Evolutionary conservation across 2,888 invertebrate genomes (phyloP).

Genomic region (Cristatella mucedo): DNA sequence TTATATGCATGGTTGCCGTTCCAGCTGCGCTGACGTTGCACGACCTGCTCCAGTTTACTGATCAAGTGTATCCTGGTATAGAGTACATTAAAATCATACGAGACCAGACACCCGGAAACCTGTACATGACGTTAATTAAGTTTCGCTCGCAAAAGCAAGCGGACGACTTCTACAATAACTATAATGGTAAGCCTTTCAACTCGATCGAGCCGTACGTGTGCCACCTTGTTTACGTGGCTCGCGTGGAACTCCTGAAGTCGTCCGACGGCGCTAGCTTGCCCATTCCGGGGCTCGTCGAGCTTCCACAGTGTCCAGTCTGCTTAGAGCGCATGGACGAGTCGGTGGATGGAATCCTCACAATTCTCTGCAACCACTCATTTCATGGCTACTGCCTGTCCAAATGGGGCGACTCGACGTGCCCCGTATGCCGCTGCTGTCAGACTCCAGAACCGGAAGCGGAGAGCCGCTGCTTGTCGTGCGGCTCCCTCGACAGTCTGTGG

Average conservation of each 20-base stretch:
- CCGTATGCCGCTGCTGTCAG: constrained; percentile 80
- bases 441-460: constrained; percentile 60
- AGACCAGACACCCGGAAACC: constrained; percentile 70
- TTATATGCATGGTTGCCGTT: constrained; percentile 36
- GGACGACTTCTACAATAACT: constrained; percentile 75
- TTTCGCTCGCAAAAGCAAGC: constrained; percentile 58
- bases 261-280: constrained; percentile 45
- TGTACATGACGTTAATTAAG: constrained; percentile 90
- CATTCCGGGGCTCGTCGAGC: constrained; percentile 67
- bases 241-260: constrained; percentile 61
- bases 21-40: constrained; percentile 53
- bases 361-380: constrained; percentile 94
- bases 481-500: constrained; percentile 58
- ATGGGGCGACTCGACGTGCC: constrained; percentile 84
- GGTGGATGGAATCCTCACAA: constrained; percentile 87
- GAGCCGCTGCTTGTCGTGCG: constrained; percentile 55
- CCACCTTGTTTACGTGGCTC: constrained; percentile 84
- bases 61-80: constrained; percentile 71
- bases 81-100: constrained; percentile 78
- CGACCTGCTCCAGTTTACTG: constrained; percentile 80
- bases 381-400: constrained; percentile 85
- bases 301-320: constrained; percentile 92
- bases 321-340: constrained; percentile 87
- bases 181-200: constrained; percentile 82
- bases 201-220: constrained; percentile 80